Evolutionary conservation across 2,888 invertebrate species (phyloP).

Genomic region (Choreutis nemorana): DNA sequence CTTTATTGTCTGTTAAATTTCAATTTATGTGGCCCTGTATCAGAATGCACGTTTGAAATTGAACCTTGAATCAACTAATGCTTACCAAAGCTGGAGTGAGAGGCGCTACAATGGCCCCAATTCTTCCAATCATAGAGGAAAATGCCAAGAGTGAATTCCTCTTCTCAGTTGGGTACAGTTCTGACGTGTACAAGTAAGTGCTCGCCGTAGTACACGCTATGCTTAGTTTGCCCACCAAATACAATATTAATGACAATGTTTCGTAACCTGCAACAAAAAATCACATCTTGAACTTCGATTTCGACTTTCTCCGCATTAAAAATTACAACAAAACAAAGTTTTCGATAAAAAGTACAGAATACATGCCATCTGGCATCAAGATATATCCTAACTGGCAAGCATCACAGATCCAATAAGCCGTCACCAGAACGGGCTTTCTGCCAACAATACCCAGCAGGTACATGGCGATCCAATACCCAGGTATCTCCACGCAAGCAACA

Average conservation of each 20-base stretch:
- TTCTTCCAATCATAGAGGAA: slow-evolving; percentile 72
- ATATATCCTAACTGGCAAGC: slow-evolving; percentile 63
- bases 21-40: no score
- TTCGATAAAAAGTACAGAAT: not conserved
- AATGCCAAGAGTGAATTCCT: slow-evolving; percentile 71
- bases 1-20: no score
- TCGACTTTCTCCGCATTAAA: no score
- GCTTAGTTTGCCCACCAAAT: slow-evolving; percentile 71
- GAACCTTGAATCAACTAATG: no score
- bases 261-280: slow-evolving; percentile 27
- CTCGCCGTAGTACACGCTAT: slow-evolving; percentile 72
- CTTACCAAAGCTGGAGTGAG: slow-evolving; percentile 71
- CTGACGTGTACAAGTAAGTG: slow-evolving; percentile 72
- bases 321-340: no score
- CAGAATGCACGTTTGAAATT: no score
- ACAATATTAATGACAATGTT: slow-evolving; percentile 52
- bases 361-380: slow-evolving; percentile 55
- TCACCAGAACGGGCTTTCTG: slow-evolving; percentile 63
- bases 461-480: slow-evolving; percentile 69
- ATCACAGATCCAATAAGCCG: slow-evolving; percentile 66
- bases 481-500: slow-evolving; percentile 70
- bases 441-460: slow-evolving; percentile 66
- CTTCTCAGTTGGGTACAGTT: slow-evolving; percentile 72
- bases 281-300: no score
- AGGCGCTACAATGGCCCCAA: slow-evolving; percentile 73